Base-by-base conservation (phyloP, 2,113 vertebrate genomes). In the Pollachius pollachius region DNA sequence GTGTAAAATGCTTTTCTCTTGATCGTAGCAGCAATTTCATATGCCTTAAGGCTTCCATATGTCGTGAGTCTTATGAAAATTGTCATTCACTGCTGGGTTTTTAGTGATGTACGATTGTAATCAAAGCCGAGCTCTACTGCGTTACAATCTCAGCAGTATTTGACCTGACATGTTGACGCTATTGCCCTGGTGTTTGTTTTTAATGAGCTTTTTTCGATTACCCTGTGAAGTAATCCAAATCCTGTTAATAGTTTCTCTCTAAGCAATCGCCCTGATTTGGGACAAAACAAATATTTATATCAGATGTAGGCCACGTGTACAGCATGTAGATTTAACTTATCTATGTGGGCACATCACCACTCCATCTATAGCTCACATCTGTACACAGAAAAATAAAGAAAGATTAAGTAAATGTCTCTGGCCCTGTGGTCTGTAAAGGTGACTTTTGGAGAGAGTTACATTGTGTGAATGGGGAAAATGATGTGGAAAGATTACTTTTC, bases 371-470 rank as follows among this genome's bases (percentile, higher is more conserved):
- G 75, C 25, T 23, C 69, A 80, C 72, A 79, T 66, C 76, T 81
- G 67, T 62, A 75, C 63, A 62, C 13, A 5, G 64, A 15, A 85
- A 75, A 83, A 79, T 75, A 82, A 64, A 52, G 37, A 18, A 65
- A 15, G 64, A 71, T 77, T 34, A 72, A 73, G 64, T 65, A 52
- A 77, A 81, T 37, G 21, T 63, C 67, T 59, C 76, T 27, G 65
- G 58, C 69, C 81, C 37, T 79, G 75, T 83, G 66, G 76, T 81
- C 71, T 84, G 57, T 80, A 64, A 68, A 57, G 15, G 19, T 48
- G 25, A 17, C 5, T 4, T 58, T n/a, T 15, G 37, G n/a, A 30
- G 64, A 13, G 62, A 16, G 59, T 8, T 19, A 65, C 41, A 52
- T 66, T 60, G 61, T 79, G 59, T 77, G 79, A 62, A 75, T 76